These are phyloP conservation scores for Philereme transversata DNA, from an alignment of 2,888 invertebrate genomes.

Conservation along the genomic window DNA sequence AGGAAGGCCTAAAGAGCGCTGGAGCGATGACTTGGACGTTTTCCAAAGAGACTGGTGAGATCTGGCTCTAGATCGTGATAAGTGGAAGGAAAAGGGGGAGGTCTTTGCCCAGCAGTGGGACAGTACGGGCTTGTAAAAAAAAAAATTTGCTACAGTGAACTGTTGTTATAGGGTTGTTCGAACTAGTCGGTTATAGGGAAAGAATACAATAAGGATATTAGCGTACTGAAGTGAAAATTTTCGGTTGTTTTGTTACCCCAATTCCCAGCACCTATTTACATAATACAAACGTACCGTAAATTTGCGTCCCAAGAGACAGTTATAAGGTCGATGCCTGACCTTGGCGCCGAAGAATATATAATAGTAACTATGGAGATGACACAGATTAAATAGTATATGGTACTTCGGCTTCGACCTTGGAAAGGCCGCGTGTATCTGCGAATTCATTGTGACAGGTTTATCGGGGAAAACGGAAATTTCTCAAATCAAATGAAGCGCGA, in stretches of 20 bases:
- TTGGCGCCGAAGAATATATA: conserved; percentile 22
- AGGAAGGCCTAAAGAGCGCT: too few species aligned
- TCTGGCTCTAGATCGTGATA: too few species aligned
- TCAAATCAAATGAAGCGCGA: neutral
- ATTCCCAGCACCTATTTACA: conserved; percentile 17
- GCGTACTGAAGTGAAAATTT: neutral
- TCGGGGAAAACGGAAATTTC: conserved; percentile 15
- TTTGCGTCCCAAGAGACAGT: conserved; percentile 26
- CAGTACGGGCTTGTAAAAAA: too few species aligned
- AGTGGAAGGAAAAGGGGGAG: too few species aligned
- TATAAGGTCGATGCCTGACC: conserved; percentile 36
- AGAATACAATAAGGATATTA: neutral
- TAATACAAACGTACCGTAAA: conserved; percentile 22
- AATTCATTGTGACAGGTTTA: conserved; percentile 5
- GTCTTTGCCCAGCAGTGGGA: too few species aligned
- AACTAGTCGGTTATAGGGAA: neutral
- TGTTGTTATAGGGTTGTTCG: too few species aligned
- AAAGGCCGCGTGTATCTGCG: conserved; percentile 10
- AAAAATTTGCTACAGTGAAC: too few species aligned
- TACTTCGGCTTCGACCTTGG: conserved; percentile 26
- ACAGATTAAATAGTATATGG: conserved; percentile 9
- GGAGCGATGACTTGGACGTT: too few species aligned
- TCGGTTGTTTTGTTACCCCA: conserved; percentile 8
- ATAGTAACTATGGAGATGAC: neutral
- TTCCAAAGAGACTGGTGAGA: too few species aligned